Evolutionary conservation across 1,140 invertebrate genomes (phyloP), one percentile per base, ranked within the genome.

Genomic region (Drosophila littoralis): DNA sequence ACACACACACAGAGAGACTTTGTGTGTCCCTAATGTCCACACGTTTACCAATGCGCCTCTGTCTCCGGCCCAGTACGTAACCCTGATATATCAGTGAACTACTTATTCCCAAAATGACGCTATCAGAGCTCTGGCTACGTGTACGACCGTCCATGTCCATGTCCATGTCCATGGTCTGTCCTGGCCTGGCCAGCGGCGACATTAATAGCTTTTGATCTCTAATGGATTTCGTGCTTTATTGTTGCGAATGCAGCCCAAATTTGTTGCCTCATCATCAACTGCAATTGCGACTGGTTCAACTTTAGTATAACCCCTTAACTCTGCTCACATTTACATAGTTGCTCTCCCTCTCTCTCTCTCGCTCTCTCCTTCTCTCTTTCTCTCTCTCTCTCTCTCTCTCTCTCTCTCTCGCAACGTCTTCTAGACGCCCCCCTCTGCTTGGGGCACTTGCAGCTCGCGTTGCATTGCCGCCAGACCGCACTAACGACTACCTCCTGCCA

Each of bases 201-300:
- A 61, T 61, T 75, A 78, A 78, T 78, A 73, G 60, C 54, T 75
- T 59, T 59, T 65, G 72, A 78, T 78, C 72, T 78, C 72, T 78
- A 78, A 78, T 78, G 76, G 76, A 78, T 78, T 78, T 71, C 76
- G 76, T 78, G 76, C 66, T 70, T 66, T 66, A 78, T 78, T 65
- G 36, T 67, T 45, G 58, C 58, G 58, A 28, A 43, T 58, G 43
- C 51, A 59, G 65, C 6, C 7, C 4, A 50, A 50, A 57, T 42
- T 58, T 35, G 50, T 35, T 51, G 28, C 42, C 57, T 35, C 42
- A 46, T 59, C 57, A 46, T 12, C 54, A 42, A 43, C 42, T 59
- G 57, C 57, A 46, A 59, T 59, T 46, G 57, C n/a, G 32, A 22
- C 15, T 59, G 12, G 52, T 6, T 40, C 38, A 40, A 28, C 22